A percentile compares a stretch with the other conserved stretches of the same genome.
Conservation (phyloP, 1,140 invertebrate genomes). For the Zaprionus camerounensis region DNA sequence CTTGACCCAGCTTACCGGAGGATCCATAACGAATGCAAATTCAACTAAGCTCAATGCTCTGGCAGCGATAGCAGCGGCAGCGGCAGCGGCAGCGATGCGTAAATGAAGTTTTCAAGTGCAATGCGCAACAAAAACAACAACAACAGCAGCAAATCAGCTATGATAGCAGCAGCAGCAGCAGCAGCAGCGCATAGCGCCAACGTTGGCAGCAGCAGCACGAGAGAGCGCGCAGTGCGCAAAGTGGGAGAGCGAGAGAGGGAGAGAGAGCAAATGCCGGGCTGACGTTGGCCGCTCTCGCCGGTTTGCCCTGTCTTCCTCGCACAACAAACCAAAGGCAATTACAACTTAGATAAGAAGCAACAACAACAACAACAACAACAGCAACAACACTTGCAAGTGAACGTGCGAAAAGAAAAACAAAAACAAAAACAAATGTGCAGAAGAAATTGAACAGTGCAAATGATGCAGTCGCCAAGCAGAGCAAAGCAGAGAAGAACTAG, state of each 20-base stretch:
- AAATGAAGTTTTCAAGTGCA: constrained; percentile 76
- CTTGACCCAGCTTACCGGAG: constrained; percentile 53
- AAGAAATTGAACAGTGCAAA: constrained; percentile 18
- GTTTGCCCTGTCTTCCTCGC: not conserved
- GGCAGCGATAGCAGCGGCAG: not conserved
- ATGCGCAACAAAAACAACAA: constrained; percentile 65
- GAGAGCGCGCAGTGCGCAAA: constrained; percentile 72
- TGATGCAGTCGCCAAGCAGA: not conserved
- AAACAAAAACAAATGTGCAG: constrained; percentile 3
- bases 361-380: constrained; percentile 5
- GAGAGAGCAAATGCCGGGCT: not conserved
- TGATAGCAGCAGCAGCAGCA: constrained; percentile 27
- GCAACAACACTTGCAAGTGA: not conserved
- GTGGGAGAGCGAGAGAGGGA: constrained; percentile 29
- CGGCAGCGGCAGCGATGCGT: constrained; percentile 46
- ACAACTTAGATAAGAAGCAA: constrained; percentile 10
- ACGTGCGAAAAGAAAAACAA: not conserved
- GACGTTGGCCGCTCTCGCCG: not conserved
- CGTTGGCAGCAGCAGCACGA: constrained; percentile 32
- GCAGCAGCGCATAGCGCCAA: constrained; percentile 10
- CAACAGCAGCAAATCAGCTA: constrained; percentile 14
- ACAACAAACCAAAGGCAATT: constrained; percentile 22
- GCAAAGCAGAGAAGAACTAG: not conserved
- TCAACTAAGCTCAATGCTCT: constrained; percentile 20
- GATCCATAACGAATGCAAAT: constrained; percentile 55